phyloP scores from a whole-genome alignment of 2,888 invertebrate species.

The Lucinisca nassula region DNA sequence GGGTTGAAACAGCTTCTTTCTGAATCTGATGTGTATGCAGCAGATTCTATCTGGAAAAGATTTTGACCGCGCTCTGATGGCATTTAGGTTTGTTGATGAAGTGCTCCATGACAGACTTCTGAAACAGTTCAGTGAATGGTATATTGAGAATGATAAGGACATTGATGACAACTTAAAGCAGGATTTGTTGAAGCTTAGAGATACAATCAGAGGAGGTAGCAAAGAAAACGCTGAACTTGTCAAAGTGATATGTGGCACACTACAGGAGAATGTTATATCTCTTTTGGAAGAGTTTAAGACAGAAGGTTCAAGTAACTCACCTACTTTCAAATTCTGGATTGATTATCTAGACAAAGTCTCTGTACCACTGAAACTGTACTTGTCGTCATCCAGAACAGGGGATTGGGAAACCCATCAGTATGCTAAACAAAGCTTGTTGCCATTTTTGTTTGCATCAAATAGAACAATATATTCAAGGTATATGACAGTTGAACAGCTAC shows the following conservation, averaged over 20 bases:
- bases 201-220: not conserved
- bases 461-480: conserved; percentile 29
- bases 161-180: not conserved
- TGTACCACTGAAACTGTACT: not conserved
- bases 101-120: not conserved
- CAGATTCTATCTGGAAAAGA: conserved; percentile 20
- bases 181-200: not conserved
- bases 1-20: too few relatives aligned
- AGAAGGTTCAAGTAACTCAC: not conserved
- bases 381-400: not conserved
- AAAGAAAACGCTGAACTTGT: not conserved
- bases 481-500: conserved; percentile 5
- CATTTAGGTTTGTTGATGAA: conserved; percentile 23
- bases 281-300: conserved; percentile 11
- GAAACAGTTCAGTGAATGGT: not conserved
- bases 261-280: not conserved
- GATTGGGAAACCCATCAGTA: conserved; percentile 12
- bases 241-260: not conserved
- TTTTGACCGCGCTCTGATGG: conserved; percentile 4
- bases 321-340: conserved; percentile 18
- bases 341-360: conserved; percentile 16
- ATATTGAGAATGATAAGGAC: not conserved
- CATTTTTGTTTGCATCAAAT: conserved; percentile 33
- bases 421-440: conserved; percentile 14
- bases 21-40: too few relatives aligned